Evolutionary conservation across 2,797 vertebrate genomes (phyloP).

Genomic region (Notolepis coatsorum): DNA sequence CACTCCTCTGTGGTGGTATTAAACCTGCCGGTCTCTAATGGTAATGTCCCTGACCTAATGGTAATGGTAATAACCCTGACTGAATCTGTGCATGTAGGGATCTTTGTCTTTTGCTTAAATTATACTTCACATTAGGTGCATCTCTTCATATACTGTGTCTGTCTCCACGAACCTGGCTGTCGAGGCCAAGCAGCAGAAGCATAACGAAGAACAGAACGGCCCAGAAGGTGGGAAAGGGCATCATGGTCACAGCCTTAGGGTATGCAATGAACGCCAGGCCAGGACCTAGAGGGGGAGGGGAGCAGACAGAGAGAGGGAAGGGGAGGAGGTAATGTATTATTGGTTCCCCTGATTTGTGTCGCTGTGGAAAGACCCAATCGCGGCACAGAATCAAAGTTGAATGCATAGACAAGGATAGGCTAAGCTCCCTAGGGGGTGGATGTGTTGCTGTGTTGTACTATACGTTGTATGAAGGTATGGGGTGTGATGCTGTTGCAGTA

Average conservation of each 20-base stretch:
- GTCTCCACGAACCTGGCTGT: conserved; percentile 95
- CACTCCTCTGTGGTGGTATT: no score
- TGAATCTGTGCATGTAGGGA: no score
- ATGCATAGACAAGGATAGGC: conserved; percentile 14
- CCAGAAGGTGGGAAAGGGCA: conserved; percentile 98
- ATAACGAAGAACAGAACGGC: conserved; percentile 99
- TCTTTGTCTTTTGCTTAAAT: no score
- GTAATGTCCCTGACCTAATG: no score
- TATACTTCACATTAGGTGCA: no score
- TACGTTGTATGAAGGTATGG: background rate
- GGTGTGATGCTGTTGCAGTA: no score
- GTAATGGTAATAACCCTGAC: no score
- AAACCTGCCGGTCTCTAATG: no score
- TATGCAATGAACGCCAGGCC: conserved; percentile 99
- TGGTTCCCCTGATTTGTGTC: conserved; percentile 72
- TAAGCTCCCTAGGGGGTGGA: background rate
- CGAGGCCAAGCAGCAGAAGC: conserved; percentile 99
- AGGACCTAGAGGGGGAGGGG: conserved; percentile 86
- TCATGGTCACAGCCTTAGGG: conserved; percentile 98
- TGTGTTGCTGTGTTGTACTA: background rate
- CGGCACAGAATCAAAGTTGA: conserved; percentile 66
- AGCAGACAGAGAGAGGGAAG: conserved; percentile 64
- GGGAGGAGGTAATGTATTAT: conserved; percentile 39
- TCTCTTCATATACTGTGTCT: no score
- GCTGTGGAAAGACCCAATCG: conserved; percentile 23